Evolutionary conservation across 2,113 vertebrate species (phyloP), one percentile per base, ranked within the genome.

Genomic region (Poeciliopsis occidentalis): DNA sequence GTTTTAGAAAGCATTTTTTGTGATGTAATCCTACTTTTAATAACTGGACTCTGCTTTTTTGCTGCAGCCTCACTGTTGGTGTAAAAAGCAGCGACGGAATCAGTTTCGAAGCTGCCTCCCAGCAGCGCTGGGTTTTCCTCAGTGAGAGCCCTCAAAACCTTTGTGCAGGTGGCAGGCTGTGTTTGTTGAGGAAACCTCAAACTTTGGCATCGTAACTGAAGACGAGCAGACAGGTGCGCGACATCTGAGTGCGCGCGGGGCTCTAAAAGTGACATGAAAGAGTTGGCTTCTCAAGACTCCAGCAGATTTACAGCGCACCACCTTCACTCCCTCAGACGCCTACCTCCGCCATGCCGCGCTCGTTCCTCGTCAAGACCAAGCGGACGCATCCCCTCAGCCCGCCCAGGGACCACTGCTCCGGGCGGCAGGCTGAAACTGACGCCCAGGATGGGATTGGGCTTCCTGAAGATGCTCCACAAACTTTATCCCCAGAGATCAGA

Each of bases 351-450:
- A 95, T 95, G 94, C 95, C 95, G 8, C 92, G 94, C 4, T 95
- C 95, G 0, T 95, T 95, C 84, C 89, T 95, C 22, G 93, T 95
- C 78, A 93, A 79, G 85, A 90, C 87, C 41, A 95, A 93, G 74
- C 90, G 78, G 84, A 80, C 73, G 75, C 84, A 86, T 67, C 73
- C 63, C 0, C 29, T 65, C 1, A 60, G 79, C 2, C 15, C 73
- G 0, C 17, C 73, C 0, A 81, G 60, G 68, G 66, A 30, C 51
- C n/a, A 29, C 34, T 37, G 34, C 71, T 74, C 26, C 1, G 81
- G 78, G 26, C 62, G 17, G 1, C 24, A 60, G 29, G 1, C 12
- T 41, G 11, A 29, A 29, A 64, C 4, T 3, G 65, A 80, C 7
- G 4, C 26, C 13, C 11, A 26, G 15, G 66, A 64, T 31, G 39